Evolutionary conservation across 2,797 vertebrate species (phyloP).

Genomic region (Lophotriccus pileatus): DNA sequence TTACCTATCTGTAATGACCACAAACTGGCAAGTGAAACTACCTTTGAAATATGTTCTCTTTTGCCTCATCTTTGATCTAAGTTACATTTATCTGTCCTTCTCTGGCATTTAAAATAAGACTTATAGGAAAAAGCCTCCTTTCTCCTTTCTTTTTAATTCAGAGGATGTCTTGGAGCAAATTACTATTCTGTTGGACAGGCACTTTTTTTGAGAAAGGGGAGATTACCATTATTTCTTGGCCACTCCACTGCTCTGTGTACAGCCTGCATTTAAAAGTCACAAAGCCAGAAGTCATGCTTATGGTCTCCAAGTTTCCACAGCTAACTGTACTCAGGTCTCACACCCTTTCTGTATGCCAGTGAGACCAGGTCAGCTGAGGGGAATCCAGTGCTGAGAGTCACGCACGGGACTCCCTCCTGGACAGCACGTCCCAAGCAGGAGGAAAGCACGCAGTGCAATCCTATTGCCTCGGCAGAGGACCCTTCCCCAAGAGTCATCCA

Average conservation of each 20-base stretch:
- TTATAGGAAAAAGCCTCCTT: background rate
- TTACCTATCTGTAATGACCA: background rate
- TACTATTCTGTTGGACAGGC: background rate
- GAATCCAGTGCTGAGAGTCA: rapidly evolving
- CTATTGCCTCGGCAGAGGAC: background rate
- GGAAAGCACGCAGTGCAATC: background rate
- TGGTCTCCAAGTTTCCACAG: background rate
- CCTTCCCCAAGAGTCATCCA: background rate
- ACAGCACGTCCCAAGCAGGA: rapidly evolving
- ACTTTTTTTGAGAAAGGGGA: background rate
- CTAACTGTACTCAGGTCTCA: background rate
- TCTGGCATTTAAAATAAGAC: background rate
- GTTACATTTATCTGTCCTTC: background rate
- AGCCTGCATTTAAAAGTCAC: background rate
- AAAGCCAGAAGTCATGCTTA: background rate
- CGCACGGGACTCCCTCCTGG: rapidly evolving
- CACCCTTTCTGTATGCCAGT: background rate
- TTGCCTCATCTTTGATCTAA: background rate
- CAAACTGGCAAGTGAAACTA: background rate
- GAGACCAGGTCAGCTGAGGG: background rate
- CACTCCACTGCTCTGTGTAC: rapidly evolving
- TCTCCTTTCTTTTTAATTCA: background rate
- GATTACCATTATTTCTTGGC: background rate
- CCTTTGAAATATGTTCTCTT: background rate
- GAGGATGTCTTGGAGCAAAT: background rate